Conservation (phyloP, 2,888 invertebrate species). For the Limnephilus marmoratus region DNA sequence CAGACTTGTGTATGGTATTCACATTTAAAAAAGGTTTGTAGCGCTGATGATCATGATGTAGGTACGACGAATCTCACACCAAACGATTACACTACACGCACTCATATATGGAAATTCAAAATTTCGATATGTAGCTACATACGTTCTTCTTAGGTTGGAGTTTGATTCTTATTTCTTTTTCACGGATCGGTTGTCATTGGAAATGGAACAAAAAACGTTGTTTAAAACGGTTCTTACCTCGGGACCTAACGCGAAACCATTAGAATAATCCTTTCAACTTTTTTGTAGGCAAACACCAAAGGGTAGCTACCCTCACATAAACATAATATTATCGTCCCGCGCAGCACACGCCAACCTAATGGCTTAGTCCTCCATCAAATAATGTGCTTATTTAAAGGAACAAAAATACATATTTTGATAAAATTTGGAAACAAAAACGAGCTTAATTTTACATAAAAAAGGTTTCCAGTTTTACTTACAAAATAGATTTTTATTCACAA, state of each 20-base stretch:
- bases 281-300: not conserved
- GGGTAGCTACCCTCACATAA: not conserved
- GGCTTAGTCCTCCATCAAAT: constrained; percentile 2
- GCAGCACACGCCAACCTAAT: constrained; percentile 2
- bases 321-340: not conserved
- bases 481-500: not conserved
- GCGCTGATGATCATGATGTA: no score
- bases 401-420: not conserved
- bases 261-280: not conserved
- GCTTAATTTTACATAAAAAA: not conserved
- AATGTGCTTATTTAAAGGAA: not conserved
- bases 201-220: not conserved
- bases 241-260: not conserved
- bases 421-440: not conserved
- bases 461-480: not conserved
- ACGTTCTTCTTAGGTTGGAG: not conserved
- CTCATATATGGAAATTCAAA: not conserved
- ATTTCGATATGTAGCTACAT: no score
- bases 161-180: not conserved
- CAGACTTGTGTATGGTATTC: no score
- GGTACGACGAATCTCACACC: not conserved
- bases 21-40: no score
- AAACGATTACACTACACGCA: not conserved
- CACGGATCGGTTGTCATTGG: not conserved
- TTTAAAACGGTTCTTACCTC: not conserved